Base-by-base conservation (phyloP, 2,888 invertebrate genomes). In the Copidosoma aretas region DNA sequence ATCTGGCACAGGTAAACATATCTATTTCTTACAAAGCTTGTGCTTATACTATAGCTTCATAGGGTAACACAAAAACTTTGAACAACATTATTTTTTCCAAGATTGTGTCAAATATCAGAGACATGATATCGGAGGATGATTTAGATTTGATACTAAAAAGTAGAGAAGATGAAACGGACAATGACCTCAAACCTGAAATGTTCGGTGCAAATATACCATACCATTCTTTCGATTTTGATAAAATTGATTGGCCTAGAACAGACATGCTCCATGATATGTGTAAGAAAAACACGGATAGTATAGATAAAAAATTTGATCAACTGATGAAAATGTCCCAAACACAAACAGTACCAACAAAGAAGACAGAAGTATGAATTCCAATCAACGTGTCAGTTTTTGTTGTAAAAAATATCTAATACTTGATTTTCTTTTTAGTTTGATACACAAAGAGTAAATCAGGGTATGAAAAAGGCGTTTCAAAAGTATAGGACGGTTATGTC, bases 1-100 rank as follows among this genome's bases (percentile, higher is more conserved):
- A 88, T 75, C 88, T 91, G 66, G 88, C 88, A 82, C 83, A 86
- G 81, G 88, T 89, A 78, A 53, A 39, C n/a, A n/a, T n/a, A n/a
- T n/a, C n/a, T n/a, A n/a, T n/a, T n/a, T n/a, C n/a, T n/a, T n/a
- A n/a, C n/a, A n/a, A n/a, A n/a, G n/a, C n/a, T n/a, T n/a, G n/a
- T n/a, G n/a, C n/a, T n/a, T n/a, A n/a, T n/a, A n/a, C n/a, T n/a
- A n/a, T 2, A 46, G 12, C 14, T 46, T 25, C 49, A 25, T 24
- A 49, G 39, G 17, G 56, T 60, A 46, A 57, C 19, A 63, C 71
- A 58, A 52, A 43, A 59, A 70, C 14, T 57, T 63, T 65, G 22
- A 60, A 63, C 53, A 25, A 49, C n/a, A n/a, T n/a, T n/a, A n/a
- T n/a, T n/a, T n/a, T n/a, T n/a, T n/a, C n/a, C n/a, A n/a, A n/a